phyloP scores from a whole-genome alignment of 2,888 invertebrate genomes.

The Bombylius major region DNA sequence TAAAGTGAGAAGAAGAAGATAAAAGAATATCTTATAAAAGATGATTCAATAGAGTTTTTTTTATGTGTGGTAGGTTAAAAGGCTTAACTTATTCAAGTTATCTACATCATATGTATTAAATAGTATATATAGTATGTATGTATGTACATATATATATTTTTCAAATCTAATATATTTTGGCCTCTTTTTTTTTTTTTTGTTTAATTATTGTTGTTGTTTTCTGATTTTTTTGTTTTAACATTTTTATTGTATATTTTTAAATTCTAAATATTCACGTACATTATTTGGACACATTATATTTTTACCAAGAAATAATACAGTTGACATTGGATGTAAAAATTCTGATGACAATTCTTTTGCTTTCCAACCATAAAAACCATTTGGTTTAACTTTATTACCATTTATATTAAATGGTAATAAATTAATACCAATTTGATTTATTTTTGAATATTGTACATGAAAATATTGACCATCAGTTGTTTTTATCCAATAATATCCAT shows the following conservation, averaged over 20 bases:
- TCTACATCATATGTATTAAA: too few relatives aligned
- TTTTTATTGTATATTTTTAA: slow-evolving; percentile 41
- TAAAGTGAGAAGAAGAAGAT: too few relatives aligned
- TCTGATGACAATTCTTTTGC: slow-evolving; percentile 75
- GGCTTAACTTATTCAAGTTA: too few relatives aligned
- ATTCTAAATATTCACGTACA: slow-evolving; percentile 72
- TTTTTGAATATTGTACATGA: slow-evolving; percentile 68
- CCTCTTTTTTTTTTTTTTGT: too few relatives aligned
- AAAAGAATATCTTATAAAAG: too few relatives aligned
- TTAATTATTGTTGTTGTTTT: too few relatives aligned
- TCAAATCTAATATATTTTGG: too few relatives aligned
- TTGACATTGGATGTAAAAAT: slow-evolving; percentile 75
- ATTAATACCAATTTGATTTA: slow-evolving; percentile 63
- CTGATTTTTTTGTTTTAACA: neutral
- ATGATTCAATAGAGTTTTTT: too few relatives aligned
- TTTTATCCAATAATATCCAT: slow-evolving; percentile 83
- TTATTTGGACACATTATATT: slow-evolving; percentile 82
- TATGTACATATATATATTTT: too few relatives aligned
- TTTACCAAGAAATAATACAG: slow-evolving; percentile 68
- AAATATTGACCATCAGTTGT: slow-evolving; percentile 81
- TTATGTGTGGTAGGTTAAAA: too few relatives aligned
- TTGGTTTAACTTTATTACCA: slow-evolving; percentile 74
- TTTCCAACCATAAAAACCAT: slow-evolving; percentile 70
- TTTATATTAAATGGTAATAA: slow-evolving; percentile 73
- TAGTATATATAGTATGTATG: too few relatives aligned